Evolutionary conservation across 2,797 vertebrate species (phyloP).

Genomic region (Micrastur ruficollis): DNA sequence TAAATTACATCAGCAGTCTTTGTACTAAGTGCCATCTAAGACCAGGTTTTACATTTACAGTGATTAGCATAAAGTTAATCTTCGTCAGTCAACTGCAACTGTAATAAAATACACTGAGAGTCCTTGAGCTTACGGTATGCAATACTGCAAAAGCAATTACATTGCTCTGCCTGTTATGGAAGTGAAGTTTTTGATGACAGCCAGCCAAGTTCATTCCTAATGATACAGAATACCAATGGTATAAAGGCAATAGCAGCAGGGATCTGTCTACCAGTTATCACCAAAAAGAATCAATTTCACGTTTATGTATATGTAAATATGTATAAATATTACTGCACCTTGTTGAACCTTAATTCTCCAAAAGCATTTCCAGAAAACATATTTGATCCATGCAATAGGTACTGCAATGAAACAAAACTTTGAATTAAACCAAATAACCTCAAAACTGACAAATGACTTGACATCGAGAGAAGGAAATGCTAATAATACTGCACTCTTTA

Average conservation of each 20-base stretch:
- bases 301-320: background rate
- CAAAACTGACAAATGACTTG: background rate
- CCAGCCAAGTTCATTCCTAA: background rate
- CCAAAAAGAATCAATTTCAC: background rate
- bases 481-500: background rate
- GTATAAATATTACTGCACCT: background rate
- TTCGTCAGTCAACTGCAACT: background rate
- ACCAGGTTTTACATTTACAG: background rate
- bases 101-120: background rate
- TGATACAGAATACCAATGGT: background rate
- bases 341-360: background rate
- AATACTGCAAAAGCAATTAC: constrained; percentile 34
- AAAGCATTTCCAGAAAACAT: background rate
- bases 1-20: background rate
- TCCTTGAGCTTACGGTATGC: background rate
- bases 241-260: background rate
- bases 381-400: background rate
- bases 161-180: background rate
- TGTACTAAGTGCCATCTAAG: background rate
- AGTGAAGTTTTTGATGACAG: background rate
- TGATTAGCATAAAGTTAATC: background rate
- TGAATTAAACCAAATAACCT: background rate
- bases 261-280: background rate
- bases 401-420: background rate
- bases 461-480: background rate